Conservation (phyloP, 2,113 vertebrate species). For the Pelobates fuscus region DNA sequence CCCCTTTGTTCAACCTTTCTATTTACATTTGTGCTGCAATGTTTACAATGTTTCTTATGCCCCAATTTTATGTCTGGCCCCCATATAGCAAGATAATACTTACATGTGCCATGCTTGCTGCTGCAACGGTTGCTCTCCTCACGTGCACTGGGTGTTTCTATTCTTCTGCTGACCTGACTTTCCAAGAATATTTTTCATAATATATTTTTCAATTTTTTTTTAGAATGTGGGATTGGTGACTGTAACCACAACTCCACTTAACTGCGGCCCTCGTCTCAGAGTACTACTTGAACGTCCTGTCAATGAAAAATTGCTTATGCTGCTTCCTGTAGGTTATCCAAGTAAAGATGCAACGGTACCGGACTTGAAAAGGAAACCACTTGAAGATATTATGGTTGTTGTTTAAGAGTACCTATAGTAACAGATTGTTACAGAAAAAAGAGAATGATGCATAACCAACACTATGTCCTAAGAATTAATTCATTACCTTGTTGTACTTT, state of each 20-base stretch:
- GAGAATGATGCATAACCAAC: too few species aligned
- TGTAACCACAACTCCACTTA: slow-evolving; percentile 89
- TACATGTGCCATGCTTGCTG: too few species aligned
- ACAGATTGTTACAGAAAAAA: background rate
- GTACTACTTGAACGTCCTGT: slow-evolving; percentile 77
- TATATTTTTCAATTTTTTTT: slow-evolving; percentile 47
- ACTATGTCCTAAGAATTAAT: too few species aligned
- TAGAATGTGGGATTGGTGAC: slow-evolving; percentile 90
- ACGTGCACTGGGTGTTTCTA: too few species aligned
- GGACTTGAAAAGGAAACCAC: slow-evolving; percentile 75
- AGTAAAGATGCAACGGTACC: slow-evolving; percentile 82
- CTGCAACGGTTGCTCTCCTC: too few species aligned
- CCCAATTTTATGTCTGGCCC: too few species aligned
- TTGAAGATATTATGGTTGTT: slow-evolving; percentile 81
- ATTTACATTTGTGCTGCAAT: too few species aligned
- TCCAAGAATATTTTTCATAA: background rate
- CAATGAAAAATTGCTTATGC: slow-evolving; percentile 90
- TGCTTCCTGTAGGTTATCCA: slow-evolving; percentile 90
- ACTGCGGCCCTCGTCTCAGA: slow-evolving; percentile 88
- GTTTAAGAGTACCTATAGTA: slow-evolving; percentile 60
- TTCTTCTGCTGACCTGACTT: too few species aligned
- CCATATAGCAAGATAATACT: too few species aligned
- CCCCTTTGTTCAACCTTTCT: too few species aligned
- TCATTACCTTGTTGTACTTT: too few species aligned
- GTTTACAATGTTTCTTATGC: too few species aligned